These are phyloP conservation scores for Tenualosa thibaudeaui DNA, from an alignment of 2,797 vertebrate species.

Conservation along the genomic window DNA sequence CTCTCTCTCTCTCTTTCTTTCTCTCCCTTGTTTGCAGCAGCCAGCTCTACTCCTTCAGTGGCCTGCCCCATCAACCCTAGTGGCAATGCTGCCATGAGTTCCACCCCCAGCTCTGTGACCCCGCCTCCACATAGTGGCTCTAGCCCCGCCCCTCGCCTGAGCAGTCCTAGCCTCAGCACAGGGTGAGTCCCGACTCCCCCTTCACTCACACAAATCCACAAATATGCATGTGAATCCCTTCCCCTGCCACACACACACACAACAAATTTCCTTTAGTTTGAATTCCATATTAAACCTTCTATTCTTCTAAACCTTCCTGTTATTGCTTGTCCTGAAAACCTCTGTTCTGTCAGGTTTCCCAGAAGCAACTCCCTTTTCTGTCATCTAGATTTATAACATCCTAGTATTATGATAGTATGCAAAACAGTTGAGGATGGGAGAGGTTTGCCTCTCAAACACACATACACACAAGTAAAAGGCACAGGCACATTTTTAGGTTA, in stretches of 20 bases:
- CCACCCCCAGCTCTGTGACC: conserved; percentile 78
- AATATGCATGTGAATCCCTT: not conserved
- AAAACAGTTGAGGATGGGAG: not conserved
- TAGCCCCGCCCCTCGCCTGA: conserved; percentile 79
- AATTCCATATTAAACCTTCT: not conserved
- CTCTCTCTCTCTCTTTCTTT: not conserved
- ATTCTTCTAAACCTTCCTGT: not conserved
- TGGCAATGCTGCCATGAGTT: conserved; percentile 73
- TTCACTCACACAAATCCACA: not conserved
- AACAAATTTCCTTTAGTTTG: not conserved
- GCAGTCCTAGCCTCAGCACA: conserved; percentile 75
- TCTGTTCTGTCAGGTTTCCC: too few species aligned
- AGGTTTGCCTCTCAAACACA: not conserved
- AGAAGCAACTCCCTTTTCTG: not conserved
- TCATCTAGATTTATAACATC: not conserved
- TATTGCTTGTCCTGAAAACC: not conserved
- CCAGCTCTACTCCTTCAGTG: conserved; percentile 78
- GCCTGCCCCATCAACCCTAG: conserved; percentile 79
- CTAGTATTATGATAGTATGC: not conserved
- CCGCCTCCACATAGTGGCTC: conserved; percentile 84
- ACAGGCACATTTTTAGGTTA: too few species aligned
- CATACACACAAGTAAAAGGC: not conserved
- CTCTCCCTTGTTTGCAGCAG: conserved; percentile 59
- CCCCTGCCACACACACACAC: not conserved
- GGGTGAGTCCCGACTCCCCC: conserved; percentile 72